A percentile compares a stretch with the other conserved stretches of the same genome.
These are phyloP conservation scores for Nymphicus hollandicus DNA, from an alignment of 2,113 vertebrate species.

Conservation along the genomic window DNA sequence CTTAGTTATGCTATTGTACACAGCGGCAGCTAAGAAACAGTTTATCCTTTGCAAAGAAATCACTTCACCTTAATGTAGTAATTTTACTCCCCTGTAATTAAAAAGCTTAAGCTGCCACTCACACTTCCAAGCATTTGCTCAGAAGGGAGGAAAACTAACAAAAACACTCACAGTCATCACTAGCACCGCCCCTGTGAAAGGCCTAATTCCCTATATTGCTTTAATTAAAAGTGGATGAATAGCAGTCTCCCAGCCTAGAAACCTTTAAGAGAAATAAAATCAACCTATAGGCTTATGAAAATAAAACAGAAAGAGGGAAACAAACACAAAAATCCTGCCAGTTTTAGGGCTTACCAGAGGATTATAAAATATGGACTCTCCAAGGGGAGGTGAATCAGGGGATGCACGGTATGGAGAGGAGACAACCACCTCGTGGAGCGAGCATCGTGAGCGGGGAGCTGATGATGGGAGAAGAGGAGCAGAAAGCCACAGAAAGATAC, in stretches of 20 bases:
- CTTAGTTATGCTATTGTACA: background rate
- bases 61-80: background rate
- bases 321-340: constrained; percentile 34
- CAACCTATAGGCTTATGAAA: background rate
- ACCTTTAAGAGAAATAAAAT: constrained; percentile 10
- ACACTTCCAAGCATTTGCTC: constrained; percentile 1
- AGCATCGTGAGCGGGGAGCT: accelerated
- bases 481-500: background rate
- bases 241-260: background rate
- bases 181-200: constrained; percentile 5
- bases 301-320: constrained; percentile 26
- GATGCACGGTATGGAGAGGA: background rate
- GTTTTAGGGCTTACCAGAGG: constrained; percentile 12
- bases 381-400: background rate
- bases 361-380: background rate
- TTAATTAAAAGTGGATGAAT: constrained; percentile 55
- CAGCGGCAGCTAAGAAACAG: background rate
- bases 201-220: constrained; percentile 15
- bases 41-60: background rate
- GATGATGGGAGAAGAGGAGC: background rate
- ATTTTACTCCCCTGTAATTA: background rate
- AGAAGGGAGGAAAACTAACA: constrained; percentile 25
- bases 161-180: background rate
- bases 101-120: background rate
- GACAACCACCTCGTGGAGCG: background rate